A percentile compares a stretch with the other conserved stretches of the same genome.
Evolutionary conservation across 30 jellyfish, hydroid and myxozoan genomes (phyloP).

Genomic region (Hydractinia symbiolongicarpus): DNA sequence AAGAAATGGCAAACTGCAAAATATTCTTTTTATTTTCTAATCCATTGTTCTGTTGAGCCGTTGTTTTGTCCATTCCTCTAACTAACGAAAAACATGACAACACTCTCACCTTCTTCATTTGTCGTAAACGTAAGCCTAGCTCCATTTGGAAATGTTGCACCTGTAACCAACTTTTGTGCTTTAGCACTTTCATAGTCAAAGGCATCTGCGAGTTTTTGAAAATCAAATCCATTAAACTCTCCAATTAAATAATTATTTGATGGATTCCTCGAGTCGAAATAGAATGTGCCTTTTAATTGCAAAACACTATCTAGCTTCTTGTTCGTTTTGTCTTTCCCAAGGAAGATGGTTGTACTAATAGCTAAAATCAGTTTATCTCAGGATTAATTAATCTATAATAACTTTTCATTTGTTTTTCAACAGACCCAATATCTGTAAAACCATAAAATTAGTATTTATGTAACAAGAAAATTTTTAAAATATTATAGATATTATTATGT

Average conservation of each 20-base stretch:
- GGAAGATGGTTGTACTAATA: not conserved
- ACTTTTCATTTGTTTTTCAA: too few relatives aligned
- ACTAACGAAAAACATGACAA: not conserved
- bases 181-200: not conserved
- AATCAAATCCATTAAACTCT: not conserved
- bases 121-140: not conserved
- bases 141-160: constrained; percentile 14
- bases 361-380: not conserved
- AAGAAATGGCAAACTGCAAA: too few relatives aligned
- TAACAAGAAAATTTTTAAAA: too few relatives aligned
- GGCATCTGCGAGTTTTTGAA: constrained; percentile 5
- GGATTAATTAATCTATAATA: too few relatives aligned
- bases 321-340: not conserved
- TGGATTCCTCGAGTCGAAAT: constrained; percentile 13
- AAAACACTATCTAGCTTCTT: constrained; percentile 4
- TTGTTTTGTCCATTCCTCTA: not conserved
- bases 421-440: too few relatives aligned
- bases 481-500: too few relatives aligned
- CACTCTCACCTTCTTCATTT: constrained; percentile 13
- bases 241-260: constrained; percentile 4
- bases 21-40: too few relatives aligned
- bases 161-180: not conserved
- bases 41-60: too few relatives aligned
- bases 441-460: too few relatives aligned
- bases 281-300: not conserved